Base-by-base conservation (phyloP, 2,888 invertebrate species). In the Neria commutata region DNA sequence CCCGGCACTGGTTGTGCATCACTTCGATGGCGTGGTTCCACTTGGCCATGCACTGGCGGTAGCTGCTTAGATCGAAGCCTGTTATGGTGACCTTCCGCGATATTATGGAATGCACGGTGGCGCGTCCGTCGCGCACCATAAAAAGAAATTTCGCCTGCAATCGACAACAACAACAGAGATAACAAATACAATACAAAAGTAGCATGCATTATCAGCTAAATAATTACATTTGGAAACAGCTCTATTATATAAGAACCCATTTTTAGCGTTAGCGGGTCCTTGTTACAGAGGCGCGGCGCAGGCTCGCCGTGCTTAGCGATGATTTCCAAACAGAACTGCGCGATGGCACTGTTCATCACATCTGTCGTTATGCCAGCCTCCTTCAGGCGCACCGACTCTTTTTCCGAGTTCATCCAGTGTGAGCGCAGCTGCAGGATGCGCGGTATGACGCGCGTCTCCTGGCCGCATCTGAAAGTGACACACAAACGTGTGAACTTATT, bases 101-200 rank as follows among this genome's bases (percentile, higher is more conserved):
- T 78, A 99, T 98, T 80, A 99, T 97, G 65, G 98, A 98, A 85
- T 99, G 98, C 63, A 98, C 98, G 23, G 98, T 97, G 63, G 98
- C 99, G 65, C 99, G 88, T 24, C 98, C 98, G 82, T 99, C 99
- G 65, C 99, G 90, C 72, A 98, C 91, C 96, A 98, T 97, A 83
- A 98, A 94, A 72, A 99, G 86, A 84, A 97, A 99, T 84, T 98
- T 98, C 60, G 97, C 92, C 82, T 82, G 67, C 21, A 64, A 67
- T 10, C 3, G 10, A 5, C 16, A 52, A 19, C 25, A 51, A 6
- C 16, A 42, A 26, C 16, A 25, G 23, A 24, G 40, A 51, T 50
- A 6, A 50, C 42, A 56, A 47, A 46, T 50, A 10, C 19, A 24
- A 26, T 23, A 49, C 29, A 34, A 40, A 42, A 24, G 24, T 11